A percentile compares a stretch with the other conserved stretches of the same genome.
phyloP scores from a whole-genome alignment of 1,140 invertebrate genomes.

The Rhopalosiphum maidis region DNA sequence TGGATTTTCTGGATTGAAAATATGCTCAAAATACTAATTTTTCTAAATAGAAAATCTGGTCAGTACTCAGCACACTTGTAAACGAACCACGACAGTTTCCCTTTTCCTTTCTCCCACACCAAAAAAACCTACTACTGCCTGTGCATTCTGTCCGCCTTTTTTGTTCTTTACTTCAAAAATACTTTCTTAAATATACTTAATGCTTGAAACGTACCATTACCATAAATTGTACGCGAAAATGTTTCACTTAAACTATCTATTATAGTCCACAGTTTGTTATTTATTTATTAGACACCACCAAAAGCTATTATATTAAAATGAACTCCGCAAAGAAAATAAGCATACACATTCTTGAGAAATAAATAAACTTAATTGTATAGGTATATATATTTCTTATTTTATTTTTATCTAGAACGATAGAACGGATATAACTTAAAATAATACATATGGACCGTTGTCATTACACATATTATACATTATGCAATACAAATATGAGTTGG shows the following conservation, averaged over 20 bases:
- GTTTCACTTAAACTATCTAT: not conserved
- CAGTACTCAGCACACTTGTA: not conserved
- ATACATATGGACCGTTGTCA: not conserved
- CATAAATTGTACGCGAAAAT: not conserved
- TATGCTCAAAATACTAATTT: not conserved
- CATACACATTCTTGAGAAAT: not conserved
- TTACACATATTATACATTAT: not conserved
- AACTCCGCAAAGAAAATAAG: not conserved
- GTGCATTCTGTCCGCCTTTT: not conserved
- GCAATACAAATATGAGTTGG: not conserved
- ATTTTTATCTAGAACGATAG: not conserved
- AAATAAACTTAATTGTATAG: not conserved
- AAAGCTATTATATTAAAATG: not conserved
- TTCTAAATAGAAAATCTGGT: not conserved
- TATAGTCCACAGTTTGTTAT: not conserved
- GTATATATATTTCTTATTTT: not conserved
- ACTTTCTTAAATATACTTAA: conserved; percentile 1
- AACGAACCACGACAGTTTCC: not conserved
- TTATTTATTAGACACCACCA: not conserved
- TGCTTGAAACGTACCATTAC: not conserved
- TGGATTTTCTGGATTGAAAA: not conserved
- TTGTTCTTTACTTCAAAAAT: not conserved
- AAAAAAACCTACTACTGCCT: not conserved
- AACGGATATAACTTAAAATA: not conserved
- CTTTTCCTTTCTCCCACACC: not conserved